Evolutionary conservation across 2,797 vertebrate genomes (phyloP).

Genomic region (Pangasius krempfi): DNA sequence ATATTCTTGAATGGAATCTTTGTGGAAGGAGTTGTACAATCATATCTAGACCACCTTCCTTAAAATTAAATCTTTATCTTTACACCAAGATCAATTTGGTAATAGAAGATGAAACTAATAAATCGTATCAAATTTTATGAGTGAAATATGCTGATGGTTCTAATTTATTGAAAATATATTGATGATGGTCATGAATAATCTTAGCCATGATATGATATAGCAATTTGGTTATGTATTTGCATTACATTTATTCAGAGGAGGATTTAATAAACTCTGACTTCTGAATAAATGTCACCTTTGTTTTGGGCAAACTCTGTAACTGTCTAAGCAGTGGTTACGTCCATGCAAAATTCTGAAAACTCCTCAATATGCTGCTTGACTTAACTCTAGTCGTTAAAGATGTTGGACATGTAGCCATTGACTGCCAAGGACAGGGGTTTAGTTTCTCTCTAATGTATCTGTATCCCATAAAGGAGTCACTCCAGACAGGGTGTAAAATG

Average conservation of each 20-base stretch:
- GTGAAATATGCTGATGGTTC: not conserved
- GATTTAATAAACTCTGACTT: no score
- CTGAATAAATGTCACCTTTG: not conserved
- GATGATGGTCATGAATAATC: no score
- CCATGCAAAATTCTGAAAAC: not conserved
- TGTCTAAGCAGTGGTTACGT: not conserved
- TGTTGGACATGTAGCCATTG: not conserved
- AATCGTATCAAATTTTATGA: not conserved
- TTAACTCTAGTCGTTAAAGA: not conserved
- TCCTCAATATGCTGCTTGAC: not conserved
- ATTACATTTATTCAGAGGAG: no score
- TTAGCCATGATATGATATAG: no score
- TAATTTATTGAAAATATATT: no score
- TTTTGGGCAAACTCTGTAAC: no score
- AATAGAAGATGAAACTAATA: not conserved
- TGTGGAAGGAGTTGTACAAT: not conserved
- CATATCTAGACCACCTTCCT: not conserved
- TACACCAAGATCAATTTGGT: no score
- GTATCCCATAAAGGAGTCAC: conserved; percentile 25
- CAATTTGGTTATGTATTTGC: no score
- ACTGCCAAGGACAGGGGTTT: conserved; percentile 17
- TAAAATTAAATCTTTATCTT: not conserved
- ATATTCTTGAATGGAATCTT: not conserved
- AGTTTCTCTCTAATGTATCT: conserved; percentile 27
- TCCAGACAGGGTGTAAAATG: conserved; percentile 27